Base-by-base conservation (phyloP, 1,140 invertebrate genomes). In the Bombus picipes region DNA sequence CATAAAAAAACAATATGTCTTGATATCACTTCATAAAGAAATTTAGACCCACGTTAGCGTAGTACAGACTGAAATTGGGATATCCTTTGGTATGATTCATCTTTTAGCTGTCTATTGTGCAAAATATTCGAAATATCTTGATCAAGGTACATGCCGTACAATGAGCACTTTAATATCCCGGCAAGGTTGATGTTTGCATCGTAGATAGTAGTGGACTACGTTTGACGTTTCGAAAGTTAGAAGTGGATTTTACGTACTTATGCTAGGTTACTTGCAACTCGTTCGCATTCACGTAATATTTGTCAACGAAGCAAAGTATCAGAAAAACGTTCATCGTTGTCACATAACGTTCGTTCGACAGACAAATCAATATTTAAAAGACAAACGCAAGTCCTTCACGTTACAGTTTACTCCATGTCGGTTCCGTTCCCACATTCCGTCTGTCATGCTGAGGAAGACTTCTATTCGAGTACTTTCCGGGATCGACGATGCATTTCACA, bases 351-450 rank as follows among this genome's bases (percentile, higher is more conserved):
- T 47, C 83, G 73, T 62, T 83, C 82, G 68, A 82, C 83, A 57
- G 81, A 86, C 81, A 88, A 92, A 92, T 92, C 92, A 90, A 92
- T 92, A 92, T 92, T 88, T 88, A 90, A 91, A 88, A 90, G 91
- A 90, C 89, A 92, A 91, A 86, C 89, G 83, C 90, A 84, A 80
- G 83, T 83, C 37, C 88, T 75, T 90, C 84, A 84, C 85, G 85
- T 92, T 91, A 90, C 91, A 88, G 78, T 83, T 91, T 79, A 83
- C 88, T 91, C 91, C 87, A 91, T 91, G 87, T 91, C 84, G 73
- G 87, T 92, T 86, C 90, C 66, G 72, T 91, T 91, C 87, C 83
- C 66, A 70, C 80, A 83, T 90, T 90, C 91, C 90, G 83, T 72
- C 72, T 88, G 89, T 90, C 87, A 90, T 83, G 88, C 87, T 34